These are phyloP conservation scores for Gymnoscelis rufifasciata DNA, from an alignment of 2,888 invertebrate genomes.

Conservation along the genomic window DNA sequence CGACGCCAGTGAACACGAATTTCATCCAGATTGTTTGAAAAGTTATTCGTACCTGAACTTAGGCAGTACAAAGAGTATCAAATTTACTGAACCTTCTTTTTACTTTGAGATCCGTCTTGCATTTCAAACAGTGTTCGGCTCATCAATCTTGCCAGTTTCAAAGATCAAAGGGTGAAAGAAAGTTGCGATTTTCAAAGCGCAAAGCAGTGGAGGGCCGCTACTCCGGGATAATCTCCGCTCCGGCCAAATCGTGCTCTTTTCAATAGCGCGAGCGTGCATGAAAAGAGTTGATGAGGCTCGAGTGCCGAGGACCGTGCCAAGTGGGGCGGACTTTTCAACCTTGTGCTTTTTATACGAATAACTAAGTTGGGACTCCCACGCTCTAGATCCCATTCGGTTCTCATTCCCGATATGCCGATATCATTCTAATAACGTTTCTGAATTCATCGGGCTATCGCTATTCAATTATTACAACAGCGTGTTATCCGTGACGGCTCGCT, in stretches of 20 bases:
- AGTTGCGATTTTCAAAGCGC: conserved; percentile 24
- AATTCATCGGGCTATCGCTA: too few relatives aligned
- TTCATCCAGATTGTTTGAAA: conserved; percentile 17
- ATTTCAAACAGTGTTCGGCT: conserved; percentile 16
- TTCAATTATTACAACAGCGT: too few relatives aligned
- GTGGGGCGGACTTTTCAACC: conserved; percentile 23
- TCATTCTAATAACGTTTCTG: not conserved
- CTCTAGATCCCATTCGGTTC: conserved; percentile 1
- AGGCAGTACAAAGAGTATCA: conserved; percentile 15
- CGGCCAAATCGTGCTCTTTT: conserved; percentile 34
- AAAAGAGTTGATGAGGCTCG: conserved; percentile 43
- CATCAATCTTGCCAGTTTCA: conserved; percentile 21
- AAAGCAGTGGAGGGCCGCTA: conserved; percentile 27
- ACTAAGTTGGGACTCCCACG: conserved; percentile 17
- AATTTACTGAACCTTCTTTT: not conserved
- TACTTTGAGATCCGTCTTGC: conserved; percentile 5
- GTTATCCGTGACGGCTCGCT: not conserved
- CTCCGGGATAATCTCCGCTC: conserved; percentile 34
- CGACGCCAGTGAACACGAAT: conserved; percentile 26
- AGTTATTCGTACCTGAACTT: conserved; percentile 21
- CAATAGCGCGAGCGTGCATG: conserved; percentile 35
- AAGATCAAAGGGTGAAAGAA: conserved; percentile 27
- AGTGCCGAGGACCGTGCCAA: conserved; percentile 31
- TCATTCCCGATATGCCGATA: not conserved
- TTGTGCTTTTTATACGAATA: conserved; percentile 24